Evolutionary conservation across 1,140 invertebrate genomes (phyloP).

Genomic region (Leptinotarsa texana): DNA sequence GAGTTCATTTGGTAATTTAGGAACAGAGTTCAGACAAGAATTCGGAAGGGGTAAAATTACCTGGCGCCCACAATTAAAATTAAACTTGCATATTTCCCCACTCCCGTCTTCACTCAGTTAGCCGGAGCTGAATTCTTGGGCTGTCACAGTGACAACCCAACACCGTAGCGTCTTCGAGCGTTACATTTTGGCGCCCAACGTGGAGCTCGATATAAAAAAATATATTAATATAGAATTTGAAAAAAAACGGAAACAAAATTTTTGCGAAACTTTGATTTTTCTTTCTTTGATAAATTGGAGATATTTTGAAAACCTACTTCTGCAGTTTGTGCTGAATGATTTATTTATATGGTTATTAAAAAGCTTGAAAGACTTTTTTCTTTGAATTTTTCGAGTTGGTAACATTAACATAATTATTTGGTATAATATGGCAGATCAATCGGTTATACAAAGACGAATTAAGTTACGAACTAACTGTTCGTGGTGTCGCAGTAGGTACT

Average conservation of each 20-base stretch:
- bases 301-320: not conserved
- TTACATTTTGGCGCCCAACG: not conserved
- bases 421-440: constrained; percentile 26
- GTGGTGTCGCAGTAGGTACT: constrained; percentile 21
- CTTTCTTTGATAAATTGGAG: not conserved
- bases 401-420: not conserved
- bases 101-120: too few relatives aligned
- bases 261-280: not conserved
- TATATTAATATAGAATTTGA: not conserved
- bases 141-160: too few relatives aligned
- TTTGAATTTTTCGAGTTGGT: not conserved
- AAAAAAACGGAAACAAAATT: not conserved
- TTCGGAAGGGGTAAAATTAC: too few relatives aligned
- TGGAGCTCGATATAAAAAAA: not conserved
- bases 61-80: too few relatives aligned
- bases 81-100: too few relatives aligned
- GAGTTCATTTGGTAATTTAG: too few relatives aligned
- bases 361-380: too few relatives aligned
- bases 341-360: not conserved
- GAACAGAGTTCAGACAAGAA: too few relatives aligned
- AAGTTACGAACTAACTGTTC: constrained; percentile 23
- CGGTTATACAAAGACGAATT: constrained; percentile 26
- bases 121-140: too few relatives aligned
- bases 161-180: too few relatives aligned
- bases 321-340: not conserved